Evolutionary conservation across 1,140 invertebrate genomes (phyloP).

Genomic region (Drepana arcuata): DNA sequence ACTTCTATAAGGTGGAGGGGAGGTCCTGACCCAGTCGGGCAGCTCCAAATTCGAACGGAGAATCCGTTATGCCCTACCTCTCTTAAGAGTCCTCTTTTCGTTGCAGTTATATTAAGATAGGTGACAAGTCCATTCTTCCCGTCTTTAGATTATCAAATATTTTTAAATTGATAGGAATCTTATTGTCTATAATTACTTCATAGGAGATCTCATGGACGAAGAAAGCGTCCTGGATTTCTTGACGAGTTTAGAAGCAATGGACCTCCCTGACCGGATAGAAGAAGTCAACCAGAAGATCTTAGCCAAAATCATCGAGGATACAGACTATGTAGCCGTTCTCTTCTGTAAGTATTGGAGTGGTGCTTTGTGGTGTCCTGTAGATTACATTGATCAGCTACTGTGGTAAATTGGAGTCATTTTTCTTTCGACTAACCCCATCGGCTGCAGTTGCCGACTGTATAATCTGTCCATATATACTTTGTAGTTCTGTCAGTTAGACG

Average conservation of each 20-base stretch:
- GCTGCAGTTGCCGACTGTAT: too few relatives aligned
- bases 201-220: constrained; percentile 95
- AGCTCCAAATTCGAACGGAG: too few relatives aligned
- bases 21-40: too few relatives aligned
- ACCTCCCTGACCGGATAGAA: constrained; percentile 94
- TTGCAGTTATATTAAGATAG: too few relatives aligned
- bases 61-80: too few relatives aligned
- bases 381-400: constrained; percentile 50
- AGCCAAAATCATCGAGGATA: constrained; percentile 92
- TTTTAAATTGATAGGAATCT: too few relatives aligned
- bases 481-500: constrained; percentile 35
- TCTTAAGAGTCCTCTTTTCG: too few relatives aligned
- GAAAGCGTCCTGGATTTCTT: constrained; percentile 93
- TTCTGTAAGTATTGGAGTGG: constrained; percentile 87
- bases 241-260: constrained; percentile 94
- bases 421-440: constrained; percentile 57
- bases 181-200: too few relatives aligned
- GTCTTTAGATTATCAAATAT: too few relatives aligned
- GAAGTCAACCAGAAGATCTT: constrained; percentile 95
- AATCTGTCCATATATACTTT: constrained; percentile 35
- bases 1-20: too few relatives aligned
- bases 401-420: constrained; percentile 48
- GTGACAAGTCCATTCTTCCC: too few relatives aligned
- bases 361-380: constrained; percentile 31
- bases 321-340: constrained; percentile 92